These are phyloP conservation scores for Noctuana brunneofusca DNA, from an alignment of 2,888 invertebrate genomes.

Conservation along the genomic window DNA sequence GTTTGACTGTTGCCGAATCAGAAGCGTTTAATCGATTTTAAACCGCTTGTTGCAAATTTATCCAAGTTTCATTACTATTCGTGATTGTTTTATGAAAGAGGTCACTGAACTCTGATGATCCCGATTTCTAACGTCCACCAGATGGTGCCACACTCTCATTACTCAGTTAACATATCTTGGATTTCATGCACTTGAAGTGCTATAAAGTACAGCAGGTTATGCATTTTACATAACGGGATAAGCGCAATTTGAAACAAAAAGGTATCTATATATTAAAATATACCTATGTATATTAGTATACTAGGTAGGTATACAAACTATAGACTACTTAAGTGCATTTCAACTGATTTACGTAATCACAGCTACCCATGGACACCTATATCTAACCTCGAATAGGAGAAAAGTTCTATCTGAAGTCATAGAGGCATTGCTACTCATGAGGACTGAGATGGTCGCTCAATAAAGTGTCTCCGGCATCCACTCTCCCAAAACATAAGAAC, in stretches of 20 bases:
- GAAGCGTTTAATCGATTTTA: slow-evolving; percentile 23
- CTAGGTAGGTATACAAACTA: no score
- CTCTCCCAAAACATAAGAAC: no score
- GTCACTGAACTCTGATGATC: slow-evolving; percentile 16
- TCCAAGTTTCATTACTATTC: slow-evolving; percentile 21
- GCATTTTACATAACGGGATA: neutral
- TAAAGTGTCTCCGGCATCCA: no score
- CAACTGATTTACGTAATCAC: no score
- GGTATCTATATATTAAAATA: no score
- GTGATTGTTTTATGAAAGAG: slow-evolving; percentile 29
- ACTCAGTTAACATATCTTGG: slow-evolving; percentile 22
- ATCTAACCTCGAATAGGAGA: no score
- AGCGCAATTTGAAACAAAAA: neutral
- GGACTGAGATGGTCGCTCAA: no score
- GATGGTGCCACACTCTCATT: slow-evolving; percentile 11
- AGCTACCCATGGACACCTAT: no score
- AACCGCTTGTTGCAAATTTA: slow-evolving; percentile 25
- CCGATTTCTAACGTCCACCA: slow-evolving; percentile 26
- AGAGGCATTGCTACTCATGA: no score
- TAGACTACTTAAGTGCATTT: no score
- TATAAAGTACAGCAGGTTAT: slow-evolving; percentile 7
- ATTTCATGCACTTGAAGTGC: slow-evolving; percentile 19
- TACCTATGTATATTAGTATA: no score
- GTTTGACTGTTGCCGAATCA: slow-evolving; percentile 26
- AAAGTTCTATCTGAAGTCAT: no score